Evolutionary conservation across 2,888 invertebrate species (phyloP), one percentile per base, ranked within the genome.

Genomic region (Platypus cylindrus): DNA sequence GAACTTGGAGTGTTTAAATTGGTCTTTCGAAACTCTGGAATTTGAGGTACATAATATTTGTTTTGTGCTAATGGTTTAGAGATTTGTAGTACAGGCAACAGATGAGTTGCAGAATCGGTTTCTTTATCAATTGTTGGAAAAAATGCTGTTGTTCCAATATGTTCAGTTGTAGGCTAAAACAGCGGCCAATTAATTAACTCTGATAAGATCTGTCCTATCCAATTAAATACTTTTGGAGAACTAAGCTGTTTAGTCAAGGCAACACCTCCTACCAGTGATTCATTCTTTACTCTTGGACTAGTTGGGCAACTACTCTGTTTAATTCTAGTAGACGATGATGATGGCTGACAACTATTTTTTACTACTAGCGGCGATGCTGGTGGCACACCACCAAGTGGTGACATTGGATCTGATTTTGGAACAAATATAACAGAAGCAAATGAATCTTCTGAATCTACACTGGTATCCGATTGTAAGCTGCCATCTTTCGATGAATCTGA

Each of bases 361-460:
- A n/a, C n/a, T 40, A 76, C 54, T 40, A 72, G 63, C 22, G 73
- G 71, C 2, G 73, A 73, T 13, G 74, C 73, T 3, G 73, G 71
- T 38, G 71, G 54, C 11, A 32, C 26, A 7, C 69, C 37, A 9
- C 38, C 67, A 7, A 71, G 70, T 1, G 73, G 73, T n/a, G 74
- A 73, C 49, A 73, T 60, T 25, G 72, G 71, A 49, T 83, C 82
- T 31, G 82, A 76, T 63, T 84, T 86, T 36, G 89, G 87, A 51
- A 89, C 80, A 56, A 80, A 89, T 53, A 91, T 90, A 28, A 91
- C 90, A 43, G 89, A 89, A 37, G 89, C 87, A 54, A 90, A 87
- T 59, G 87, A 89, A 54, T 91, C 90, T 59, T 91, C 90, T 1
- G 87, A 87, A 59, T 91, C 91, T 20, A 90, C 84, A 62, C 89